Percentiles rank a stretch among this genome's conserved stretches.
Evolutionary conservation across 2,797 vertebrate genomes (phyloP).

Genomic region (Chelmon rostratus): DNA sequence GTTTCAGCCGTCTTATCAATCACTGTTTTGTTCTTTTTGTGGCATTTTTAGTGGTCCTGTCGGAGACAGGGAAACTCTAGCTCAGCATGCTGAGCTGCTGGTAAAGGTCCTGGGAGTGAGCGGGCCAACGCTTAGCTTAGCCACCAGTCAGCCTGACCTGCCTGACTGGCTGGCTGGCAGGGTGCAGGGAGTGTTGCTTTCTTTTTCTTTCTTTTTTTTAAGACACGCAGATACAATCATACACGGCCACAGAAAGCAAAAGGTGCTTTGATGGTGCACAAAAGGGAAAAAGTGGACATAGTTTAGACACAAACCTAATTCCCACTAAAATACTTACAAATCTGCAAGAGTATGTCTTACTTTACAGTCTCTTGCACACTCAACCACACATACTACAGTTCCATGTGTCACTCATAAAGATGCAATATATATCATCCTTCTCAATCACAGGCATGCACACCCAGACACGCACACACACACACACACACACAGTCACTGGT

Average conservation of each 20-base stretch:
- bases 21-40: slow-evolving; percentile 85
- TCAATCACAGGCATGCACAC: slow-evolving; percentile 49
- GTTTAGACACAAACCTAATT: slow-evolving; percentile 16
- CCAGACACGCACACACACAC: too few relatives aligned
- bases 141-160: slow-evolving; percentile 67
- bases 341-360: slow-evolving; percentile 20
- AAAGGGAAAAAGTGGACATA: neutral
- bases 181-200: slow-evolving; percentile 31
- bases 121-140: slow-evolving; percentile 61
- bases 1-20: slow-evolving; percentile 86
- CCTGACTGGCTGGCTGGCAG: slow-evolving; percentile 42
- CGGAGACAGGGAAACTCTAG: slow-evolving; percentile 76
- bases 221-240: slow-evolving; percentile 39
- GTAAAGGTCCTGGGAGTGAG: slow-evolving; percentile 77
- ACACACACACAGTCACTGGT: slow-evolving; percentile 41
- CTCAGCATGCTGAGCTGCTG: slow-evolving; percentile 62
- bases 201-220: slow-evolving; percentile 20
- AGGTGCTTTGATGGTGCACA: slow-evolving; percentile 15
- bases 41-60: slow-evolving; percentile 77
- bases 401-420: slow-evolving; percentile 64
- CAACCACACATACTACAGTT: slow-evolving; percentile 33
- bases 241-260: slow-evolving; percentile 32
- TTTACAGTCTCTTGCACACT: slow-evolving; percentile 24
- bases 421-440: slow-evolving; percentile 54
- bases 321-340: neutral